These are phyloP conservation scores for Mya arenaria DNA, from an alignment of 1,140 invertebrate genomes.

Conservation along the genomic window DNA sequence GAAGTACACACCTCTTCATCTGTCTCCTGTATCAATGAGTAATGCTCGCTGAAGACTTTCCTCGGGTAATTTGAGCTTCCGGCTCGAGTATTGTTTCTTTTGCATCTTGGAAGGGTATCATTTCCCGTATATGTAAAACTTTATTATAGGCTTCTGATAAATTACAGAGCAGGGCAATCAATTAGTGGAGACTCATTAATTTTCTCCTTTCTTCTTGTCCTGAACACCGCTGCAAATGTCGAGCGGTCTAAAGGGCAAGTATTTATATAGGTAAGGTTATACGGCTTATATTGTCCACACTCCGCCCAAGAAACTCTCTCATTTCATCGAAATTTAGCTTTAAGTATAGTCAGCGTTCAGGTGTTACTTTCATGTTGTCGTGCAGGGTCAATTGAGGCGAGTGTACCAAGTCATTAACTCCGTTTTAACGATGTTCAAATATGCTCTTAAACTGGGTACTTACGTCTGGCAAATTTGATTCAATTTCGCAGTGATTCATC, in stretches of 20 bases:
- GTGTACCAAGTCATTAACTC: slow-evolving; percentile 34
- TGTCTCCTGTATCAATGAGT: too few species aligned
- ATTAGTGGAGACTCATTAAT: slow-evolving; percentile 50
- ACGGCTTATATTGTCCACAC: slow-evolving; percentile 27
- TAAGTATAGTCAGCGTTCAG: slow-evolving; percentile 44
- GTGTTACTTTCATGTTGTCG: slow-evolving; percentile 55
- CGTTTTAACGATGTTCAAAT: slow-evolving; percentile 54
- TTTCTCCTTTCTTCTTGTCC: background rate
- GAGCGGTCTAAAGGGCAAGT: background rate
- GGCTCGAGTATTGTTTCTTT: too few species aligned
- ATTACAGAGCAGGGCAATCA: slow-evolving; percentile 49
- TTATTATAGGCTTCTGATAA: too few species aligned
- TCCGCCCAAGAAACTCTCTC: slow-evolving; percentile 39
- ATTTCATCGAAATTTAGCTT: slow-evolving; percentile 42
- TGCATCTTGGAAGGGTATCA: too few species aligned
- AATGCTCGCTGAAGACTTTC: too few species aligned
- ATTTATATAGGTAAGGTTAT: slow-evolving; percentile 49
- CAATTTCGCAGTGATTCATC: too few species aligned
- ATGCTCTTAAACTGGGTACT: slow-evolving; percentile 44
- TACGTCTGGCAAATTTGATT: background rate
- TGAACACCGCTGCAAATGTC: slow-evolving; percentile 32
- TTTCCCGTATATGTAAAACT: too few species aligned
- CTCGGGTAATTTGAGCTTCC: too few species aligned
- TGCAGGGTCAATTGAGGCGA: slow-evolving; percentile 47
- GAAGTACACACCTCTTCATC: too few species aligned